Base-by-base conservation (phyloP, 1,140 invertebrate genomes). In the Dreissena polymorpha region DNA sequence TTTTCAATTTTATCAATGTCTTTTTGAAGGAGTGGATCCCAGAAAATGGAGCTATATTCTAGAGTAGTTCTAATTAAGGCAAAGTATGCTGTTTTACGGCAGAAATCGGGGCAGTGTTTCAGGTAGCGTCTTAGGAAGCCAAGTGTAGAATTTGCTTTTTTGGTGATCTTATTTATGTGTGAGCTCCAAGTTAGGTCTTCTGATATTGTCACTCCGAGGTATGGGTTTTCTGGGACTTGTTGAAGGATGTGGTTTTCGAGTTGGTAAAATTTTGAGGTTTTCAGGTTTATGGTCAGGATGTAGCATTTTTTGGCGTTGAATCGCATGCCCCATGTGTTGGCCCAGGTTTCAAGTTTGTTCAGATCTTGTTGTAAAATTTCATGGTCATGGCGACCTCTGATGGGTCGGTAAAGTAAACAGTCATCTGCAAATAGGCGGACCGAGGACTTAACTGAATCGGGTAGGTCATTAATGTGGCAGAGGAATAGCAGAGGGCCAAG, bases 271-370 rank as follows among this genome's bases (percentile, higher is more conserved):
- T 74, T 16, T 39, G 29, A 49, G 10, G 16, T 53, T 77, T 64
- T 80, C 12, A n/a, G n/a, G n/a, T n/a, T n/a, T n/a, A n/a, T 70
- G 25, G 65, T 70, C 60, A n/a, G 74, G 21, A 87, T 64, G 51
- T 81, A 78, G 55, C 84, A 83, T 16, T 88, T 88, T 12, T 53
- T 71, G 12, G 77, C 78, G 55, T 83, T 86, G 39, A 86, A 86
- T 16, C 49, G 16, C 65, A 78, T 78, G 13, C 76, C 76, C 76
- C 76, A 78, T 16, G n/a, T 53, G 14, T 0, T 23, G 18, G 49
- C 76, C 76, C 64, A 78, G 7, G 3, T 27, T 49, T 78, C 51
- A 0, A 78, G 76, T 53, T 39, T 0, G 10, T 25, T 5, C 6
- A 78, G 53, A 23, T 69, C 51, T 70, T 51, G 14, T 57, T 78